Percentiles rank a stretch among this genome's conserved stretches.
phyloP scores from a whole-genome alignment of 2,888 invertebrate genomes.

The Xiphydria camelus region DNA sequence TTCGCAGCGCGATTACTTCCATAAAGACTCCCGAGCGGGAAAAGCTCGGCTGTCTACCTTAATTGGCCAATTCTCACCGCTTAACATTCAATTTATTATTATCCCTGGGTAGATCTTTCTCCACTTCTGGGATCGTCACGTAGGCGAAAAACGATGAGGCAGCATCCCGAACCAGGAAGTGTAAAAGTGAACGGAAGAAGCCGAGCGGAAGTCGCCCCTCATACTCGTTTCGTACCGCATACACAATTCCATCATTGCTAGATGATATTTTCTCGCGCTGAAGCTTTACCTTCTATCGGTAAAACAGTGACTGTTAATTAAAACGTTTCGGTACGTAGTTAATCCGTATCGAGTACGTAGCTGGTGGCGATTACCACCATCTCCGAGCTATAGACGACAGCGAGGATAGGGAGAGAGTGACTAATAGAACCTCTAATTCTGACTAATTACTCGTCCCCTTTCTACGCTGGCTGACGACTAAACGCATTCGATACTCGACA shows the following conservation, averaged over 20 bases:
- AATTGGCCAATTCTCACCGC: conserved; percentile 53
- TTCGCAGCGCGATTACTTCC: conserved; percentile 24
- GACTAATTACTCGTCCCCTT: conserved; percentile 32
- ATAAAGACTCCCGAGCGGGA: conserved; percentile 43
- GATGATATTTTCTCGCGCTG: conserved; percentile 4
- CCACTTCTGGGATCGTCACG: no score
- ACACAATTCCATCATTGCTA: no score
- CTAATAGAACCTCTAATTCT: conserved; percentile 44
- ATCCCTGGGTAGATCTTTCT: conserved; percentile 39
- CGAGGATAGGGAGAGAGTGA: conserved; percentile 23
- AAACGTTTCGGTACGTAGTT: conserved; percentile 34
- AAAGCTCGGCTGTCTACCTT: conserved; percentile 44
- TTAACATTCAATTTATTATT: conserved; percentile 53
- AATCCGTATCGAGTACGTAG: conserved; percentile 24
- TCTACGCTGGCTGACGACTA: conserved; percentile 28
- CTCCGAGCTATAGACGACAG: conserved; percentile 12
- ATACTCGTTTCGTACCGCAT: no score
- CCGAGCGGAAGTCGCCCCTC: no score
- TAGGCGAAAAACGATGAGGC: no score
- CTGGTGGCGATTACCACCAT: conserved; percentile 17
- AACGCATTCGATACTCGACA: conserved; percentile 31
- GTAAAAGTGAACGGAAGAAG: no score
- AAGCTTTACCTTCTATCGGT: not conserved
- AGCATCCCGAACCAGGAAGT: no score
- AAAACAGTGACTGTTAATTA: conserved; percentile 33